Evolutionary conservation across 2,113 vertebrate genomes (phyloP), one percentile per base, ranked within the genome.

Genomic region (Pteropus alecto): DNA sequence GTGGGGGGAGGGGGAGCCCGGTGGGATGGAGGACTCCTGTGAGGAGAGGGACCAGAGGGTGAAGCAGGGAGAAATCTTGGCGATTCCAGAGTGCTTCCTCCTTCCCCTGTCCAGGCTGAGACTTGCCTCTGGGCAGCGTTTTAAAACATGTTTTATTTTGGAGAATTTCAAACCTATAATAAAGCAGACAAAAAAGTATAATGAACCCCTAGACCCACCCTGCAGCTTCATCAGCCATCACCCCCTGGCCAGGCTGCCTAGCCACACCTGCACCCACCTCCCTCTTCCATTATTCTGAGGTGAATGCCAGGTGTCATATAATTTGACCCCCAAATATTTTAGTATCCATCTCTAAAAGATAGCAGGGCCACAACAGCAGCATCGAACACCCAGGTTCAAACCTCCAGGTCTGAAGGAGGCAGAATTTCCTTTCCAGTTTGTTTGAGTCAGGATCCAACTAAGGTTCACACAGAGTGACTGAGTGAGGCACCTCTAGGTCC

Each of bases 61-160:
- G 16, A 24, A 19, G 46, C 26, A 16, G 43, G 61, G 35, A 18
- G 28, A 54, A 16, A 60, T 1, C 3, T 22, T 6, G 15, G 18
- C 1, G 4, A 35, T 30, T 33, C n/a, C 33, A 11, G 13, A 0
- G 0, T 1, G 18, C 24, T 3, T 8, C 82, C 73, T 9, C 41
- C 15, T 35, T 58, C 41, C 13, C 12, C 19, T 22, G 14, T 33
- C n/a, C 58, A 51, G 61, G 61, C 41, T 35, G 54, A 91, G 90
- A 74, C n/a, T 19, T 10, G 26, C 60, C 12, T 81, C 54, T 71
- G 56, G 54, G 14, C 5, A 30, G 38, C 33, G 65, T 56, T 87
- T 77, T 28, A 41, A 51, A 56, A 43, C 46, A 30, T 6, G 2
- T 65, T 71, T 74, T 18, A 35, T 30, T 41, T 19, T 51, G 46